Conservation (phyloP, 2,113 vertebrate species). For the Protobothrops flavoviridis region DNA sequence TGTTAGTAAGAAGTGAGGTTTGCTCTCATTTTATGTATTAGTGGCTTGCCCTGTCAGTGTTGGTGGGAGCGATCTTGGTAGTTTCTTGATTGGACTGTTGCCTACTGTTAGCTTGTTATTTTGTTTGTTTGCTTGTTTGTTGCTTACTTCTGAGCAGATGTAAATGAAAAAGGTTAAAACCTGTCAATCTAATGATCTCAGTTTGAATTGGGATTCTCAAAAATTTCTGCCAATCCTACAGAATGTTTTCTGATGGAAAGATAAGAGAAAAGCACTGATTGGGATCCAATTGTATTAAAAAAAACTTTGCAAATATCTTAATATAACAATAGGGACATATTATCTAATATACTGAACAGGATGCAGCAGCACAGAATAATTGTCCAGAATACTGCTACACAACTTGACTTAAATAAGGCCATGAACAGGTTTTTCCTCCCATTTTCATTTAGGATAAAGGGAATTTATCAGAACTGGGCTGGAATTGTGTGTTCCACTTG, state of each 20-base stretch:
- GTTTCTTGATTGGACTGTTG: not conserved
- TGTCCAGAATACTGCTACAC: not conserved
- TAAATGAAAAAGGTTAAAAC: not conserved
- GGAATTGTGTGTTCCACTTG: constrained; percentile 7
- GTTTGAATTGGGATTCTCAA: not conserved
- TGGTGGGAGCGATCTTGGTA: not conserved
- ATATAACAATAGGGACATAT: not conserved
- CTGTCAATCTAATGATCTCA: not conserved
- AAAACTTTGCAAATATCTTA: not conserved
- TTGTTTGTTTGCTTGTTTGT: not conserved
- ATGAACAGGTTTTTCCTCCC: not conserved
- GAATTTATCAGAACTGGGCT: constrained; percentile 7
- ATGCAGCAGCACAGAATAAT: not conserved
- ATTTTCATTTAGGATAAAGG: constrained; percentile 10
- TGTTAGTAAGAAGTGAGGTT: too few species aligned
- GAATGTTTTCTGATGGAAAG: not conserved
- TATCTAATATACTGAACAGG: not conserved
- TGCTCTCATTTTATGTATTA: not conserved
- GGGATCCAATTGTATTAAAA: not conserved
- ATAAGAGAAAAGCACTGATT: not conserved
- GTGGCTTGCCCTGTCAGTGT: not conserved
- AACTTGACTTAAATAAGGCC: not conserved
- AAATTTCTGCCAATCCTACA: not conserved
- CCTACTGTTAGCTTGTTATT: not conserved
- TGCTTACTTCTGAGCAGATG: not conserved